phyloP scores from a whole-genome alignment of 2,888 invertebrate species.

The Drosophila buzzatii region DNA sequence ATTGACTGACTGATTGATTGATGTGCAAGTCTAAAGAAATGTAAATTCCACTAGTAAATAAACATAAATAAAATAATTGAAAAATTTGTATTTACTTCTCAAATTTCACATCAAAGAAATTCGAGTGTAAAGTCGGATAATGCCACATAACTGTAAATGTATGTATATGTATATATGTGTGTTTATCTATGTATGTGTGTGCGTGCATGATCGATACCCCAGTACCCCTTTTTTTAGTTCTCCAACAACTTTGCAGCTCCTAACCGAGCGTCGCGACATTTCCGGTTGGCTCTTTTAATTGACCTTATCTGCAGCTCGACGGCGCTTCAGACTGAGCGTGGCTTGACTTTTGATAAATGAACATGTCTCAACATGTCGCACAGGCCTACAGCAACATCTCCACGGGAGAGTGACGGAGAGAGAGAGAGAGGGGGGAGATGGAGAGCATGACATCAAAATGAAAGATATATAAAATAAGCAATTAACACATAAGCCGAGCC shows the following conservation, averaged over 20 bases:
- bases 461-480: slow-evolving; percentile 80
- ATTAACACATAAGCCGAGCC: slow-evolving; percentile 68
- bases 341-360: slow-evolving; percentile 80
- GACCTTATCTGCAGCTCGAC: slow-evolving; percentile 78
- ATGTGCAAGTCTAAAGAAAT: not conserved
- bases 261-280: slow-evolving; percentile 80
- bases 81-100: not conserved
- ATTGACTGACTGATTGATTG: slow-evolving; percentile 9
- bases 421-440: not conserved
- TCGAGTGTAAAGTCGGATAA: not conserved
- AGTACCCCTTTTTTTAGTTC: not conserved
- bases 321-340: slow-evolving; percentile 65
- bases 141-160: not conserved
- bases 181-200: slow-evolving; percentile 1
- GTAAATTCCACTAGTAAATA: not conserved
- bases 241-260: slow-evolving; percentile 47
- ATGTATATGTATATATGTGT: not conserved
- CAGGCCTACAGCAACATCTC: slow-evolving; percentile 19
- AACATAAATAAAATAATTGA: not conserved
- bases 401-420: slow-evolving; percentile 9
- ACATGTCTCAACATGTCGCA: slow-evolving; percentile 58
- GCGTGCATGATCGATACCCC: slow-evolving; percentile 31
- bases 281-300: slow-evolving; percentile 84
- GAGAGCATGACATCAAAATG: slow-evolving; percentile 69
- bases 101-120: not conserved